Evolutionary conservation across 2,888 invertebrate species (phyloP).

Genomic region (Anthrax anthrax): DNA sequence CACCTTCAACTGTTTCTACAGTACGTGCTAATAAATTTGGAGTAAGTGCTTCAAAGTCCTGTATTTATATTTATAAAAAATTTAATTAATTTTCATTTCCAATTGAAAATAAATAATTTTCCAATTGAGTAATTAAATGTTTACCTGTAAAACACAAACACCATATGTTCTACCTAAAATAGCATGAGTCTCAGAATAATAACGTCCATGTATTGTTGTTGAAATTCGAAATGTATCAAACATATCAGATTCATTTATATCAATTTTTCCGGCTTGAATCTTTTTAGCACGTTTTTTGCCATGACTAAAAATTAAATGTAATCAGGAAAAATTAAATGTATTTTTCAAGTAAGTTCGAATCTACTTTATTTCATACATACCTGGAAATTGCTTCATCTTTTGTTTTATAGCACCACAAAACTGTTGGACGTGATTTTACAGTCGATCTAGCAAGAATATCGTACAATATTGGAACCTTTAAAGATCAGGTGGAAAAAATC

Average conservation of each 20-base stretch:
- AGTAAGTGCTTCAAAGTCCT: slow-evolving; percentile 93
- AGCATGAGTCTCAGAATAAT: slow-evolving; percentile 94
- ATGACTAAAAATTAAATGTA: slow-evolving; percentile 42
- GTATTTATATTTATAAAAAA: slow-evolving; percentile 26
- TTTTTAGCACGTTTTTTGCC: slow-evolving; percentile 90
- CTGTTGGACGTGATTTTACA: slow-evolving; percentile 82
- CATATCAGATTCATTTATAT: slow-evolving; percentile 86
- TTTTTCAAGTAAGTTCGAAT: no score
- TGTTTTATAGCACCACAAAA: slow-evolving; percentile 98
- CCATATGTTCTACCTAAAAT: slow-evolving; percentile 96
- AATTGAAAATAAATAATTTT: no score
- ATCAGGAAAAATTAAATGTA: background rate
- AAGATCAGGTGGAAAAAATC: slow-evolving; percentile 11
- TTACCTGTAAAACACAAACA: slow-evolving; percentile 72
- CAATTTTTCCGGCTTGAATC: slow-evolving; percentile 74
- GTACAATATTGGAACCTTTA: slow-evolving; percentile 86
- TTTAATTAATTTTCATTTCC: background rate
- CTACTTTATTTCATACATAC: slow-evolving; percentile 35
- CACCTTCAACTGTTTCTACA: slow-evolving; percentile 96
- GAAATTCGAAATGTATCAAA: slow-evolving; percentile 94
- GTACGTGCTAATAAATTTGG: slow-evolving; percentile 94
- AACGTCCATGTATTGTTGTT: slow-evolving; percentile 92
- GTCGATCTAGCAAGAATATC: slow-evolving; percentile 93
- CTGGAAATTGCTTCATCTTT: slow-evolving; percentile 77
- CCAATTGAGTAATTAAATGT: background rate